Percentiles rank a stretch among this genome's conserved stretches.
Conservation (phyloP, 2,797 vertebrate genomes). For the Sebastes miniatus region DNA sequence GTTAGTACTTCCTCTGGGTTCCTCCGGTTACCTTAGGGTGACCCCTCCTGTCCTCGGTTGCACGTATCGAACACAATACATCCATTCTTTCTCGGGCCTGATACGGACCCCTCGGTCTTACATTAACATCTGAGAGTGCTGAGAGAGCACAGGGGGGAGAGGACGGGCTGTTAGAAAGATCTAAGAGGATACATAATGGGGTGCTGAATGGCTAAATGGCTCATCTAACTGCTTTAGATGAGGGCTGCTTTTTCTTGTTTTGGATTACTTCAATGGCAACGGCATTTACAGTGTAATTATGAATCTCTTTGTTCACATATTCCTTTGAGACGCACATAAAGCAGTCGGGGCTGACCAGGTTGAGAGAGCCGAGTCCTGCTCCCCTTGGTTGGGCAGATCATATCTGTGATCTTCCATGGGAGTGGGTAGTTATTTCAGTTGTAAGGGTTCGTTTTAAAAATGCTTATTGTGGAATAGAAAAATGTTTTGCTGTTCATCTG, state of each 20-base stretch:
- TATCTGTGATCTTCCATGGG: not conserved
- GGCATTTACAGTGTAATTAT: not conserved
- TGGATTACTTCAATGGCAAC: not conserved
- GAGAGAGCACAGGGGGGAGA: not conserved
- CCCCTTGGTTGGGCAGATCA: not conserved
- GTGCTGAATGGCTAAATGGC: slow-evolving; percentile 15
- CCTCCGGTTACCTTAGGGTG: slow-evolving; percentile 45
- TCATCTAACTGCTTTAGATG: not conserved
- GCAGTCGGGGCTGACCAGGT: not conserved
- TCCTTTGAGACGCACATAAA: not conserved
- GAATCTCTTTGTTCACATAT: not conserved
- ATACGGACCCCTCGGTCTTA: not conserved
- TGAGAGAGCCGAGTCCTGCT: not conserved
- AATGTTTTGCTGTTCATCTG: not conserved
- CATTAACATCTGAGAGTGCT: not conserved
- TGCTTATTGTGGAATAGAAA: not conserved
- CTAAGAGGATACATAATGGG: slow-evolving; percentile 11
- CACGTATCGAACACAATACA: slow-evolving; percentile 30
- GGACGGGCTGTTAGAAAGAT: slow-evolving; percentile 1
- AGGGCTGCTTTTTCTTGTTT: not conserved
- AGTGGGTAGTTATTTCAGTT: not conserved
- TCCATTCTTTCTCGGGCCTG: slow-evolving; percentile 24
- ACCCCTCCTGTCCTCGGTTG: not conserved
- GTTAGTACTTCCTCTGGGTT: slow-evolving; percentile 27
- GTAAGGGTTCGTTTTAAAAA: not conserved